These are phyloP conservation scores for Gopherus evgoodei DNA, from an alignment of 2,113 vertebrate genomes.

Conservation along the genomic window DNA sequence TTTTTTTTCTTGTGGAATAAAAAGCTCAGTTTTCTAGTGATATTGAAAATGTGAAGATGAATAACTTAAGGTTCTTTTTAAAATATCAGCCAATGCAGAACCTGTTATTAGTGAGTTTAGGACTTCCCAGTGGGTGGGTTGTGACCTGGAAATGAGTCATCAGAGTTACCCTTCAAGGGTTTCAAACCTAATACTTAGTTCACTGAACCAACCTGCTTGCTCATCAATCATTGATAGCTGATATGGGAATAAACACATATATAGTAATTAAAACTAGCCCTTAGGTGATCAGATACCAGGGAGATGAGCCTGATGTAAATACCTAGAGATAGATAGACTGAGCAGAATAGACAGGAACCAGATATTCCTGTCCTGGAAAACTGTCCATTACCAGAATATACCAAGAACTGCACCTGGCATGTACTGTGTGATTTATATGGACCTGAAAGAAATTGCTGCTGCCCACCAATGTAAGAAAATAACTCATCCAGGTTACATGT, in stretches of 20 bases:
- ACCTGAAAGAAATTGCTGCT: not conserved
- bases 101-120: not conserved
- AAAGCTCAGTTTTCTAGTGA: not conserved
- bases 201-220: not conserved
- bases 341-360: not conserved
- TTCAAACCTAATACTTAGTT: conserved; percentile 28
- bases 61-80: not conserved
- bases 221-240: conserved; percentile 26
- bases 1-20: not conserved
- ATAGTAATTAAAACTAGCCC: conserved; percentile 33
- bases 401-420: not conserved
- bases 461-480: not conserved
- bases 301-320: not conserved
- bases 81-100: not conserved
- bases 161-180: not conserved
- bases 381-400: not conserved
- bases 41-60: not conserved
- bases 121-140: not conserved
- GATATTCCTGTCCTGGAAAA: conserved; percentile 30
- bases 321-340: conserved; percentile 20
- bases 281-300: conserved; percentile 22
- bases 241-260: not conserved
- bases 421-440: not conserved
- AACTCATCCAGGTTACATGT: not conserved
- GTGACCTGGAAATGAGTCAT: not conserved